Base-by-base conservation (phyloP, 2,113 vertebrate species). In the Phrynosoma platyrhinos region DNA sequence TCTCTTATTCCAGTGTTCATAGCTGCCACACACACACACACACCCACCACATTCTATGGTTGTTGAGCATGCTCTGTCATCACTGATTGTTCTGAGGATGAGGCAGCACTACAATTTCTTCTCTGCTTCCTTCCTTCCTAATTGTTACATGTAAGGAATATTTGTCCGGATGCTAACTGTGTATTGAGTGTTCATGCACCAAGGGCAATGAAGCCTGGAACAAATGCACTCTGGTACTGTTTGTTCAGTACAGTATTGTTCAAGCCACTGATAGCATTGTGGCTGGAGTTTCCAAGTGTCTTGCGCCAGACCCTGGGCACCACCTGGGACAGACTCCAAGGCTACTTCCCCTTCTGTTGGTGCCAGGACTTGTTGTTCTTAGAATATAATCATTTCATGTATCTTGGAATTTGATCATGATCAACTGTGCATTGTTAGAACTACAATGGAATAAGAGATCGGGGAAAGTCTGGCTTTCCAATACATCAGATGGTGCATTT, bases 231-330 rank as follows among this genome's bases (percentile, higher is more conserved):
- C 23, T n/a, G 5, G 16, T 47, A 62, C 47, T 72, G 66, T 40
- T 79, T n/a, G 76, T 79, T 79, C 36, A 64, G 42, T 75, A 77
- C 71, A 47, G 62, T 25, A 81, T 27, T 77, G 80, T 88, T 88
- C 58, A 77, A 68, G 21, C 18, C 40, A 47, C 47, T 30, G 27
- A 25, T 53, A 86, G 62, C 13, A 20, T 21, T 71, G 42, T 53
- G 23, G 40, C 64, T 30, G 27, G n/a, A 4, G 64, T 36, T 71
- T 27, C 77, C n/a, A 32, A 79, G n/a, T 21, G 27, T 55, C 47
- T 68, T 78, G 62, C 62, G 53, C 5, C 30, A 88, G 80, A 36
- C 32, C 21, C 55, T 42, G 13, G 71, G 55, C 62, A 77, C 55
- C 30, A 23, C 42, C 52, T 72, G 72, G 58, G 79, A 77, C 25